Evolutionary conservation across 2,113 vertebrate species (phyloP), one percentile per base, ranked within the genome.

Genomic region (Oryzias celebensis): DNA sequence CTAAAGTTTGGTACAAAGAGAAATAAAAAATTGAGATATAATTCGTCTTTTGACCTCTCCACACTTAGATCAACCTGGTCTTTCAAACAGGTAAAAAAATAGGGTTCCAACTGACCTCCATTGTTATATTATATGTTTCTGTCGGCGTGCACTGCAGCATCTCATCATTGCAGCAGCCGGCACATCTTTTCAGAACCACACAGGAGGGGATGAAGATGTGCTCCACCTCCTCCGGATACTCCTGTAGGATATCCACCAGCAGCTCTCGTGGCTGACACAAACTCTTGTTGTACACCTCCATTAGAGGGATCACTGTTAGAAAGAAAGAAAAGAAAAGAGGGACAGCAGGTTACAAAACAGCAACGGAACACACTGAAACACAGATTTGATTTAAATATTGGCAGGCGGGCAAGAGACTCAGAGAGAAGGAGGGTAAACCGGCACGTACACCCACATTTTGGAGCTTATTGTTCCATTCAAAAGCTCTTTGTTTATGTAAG

Each of bases 171-270:
- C 97, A 99, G 91, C 96, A 99, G 73, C 97, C 97, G 0, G 93
- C 96, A 16, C 97, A 99, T 75, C 96, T 93, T 85, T 91, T 94
- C 72, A 99, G 87, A 75, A 95, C 94, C 73, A 99, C 96, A 15
- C 97, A 99, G 84, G 97, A 96, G 0, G 97, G 97, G 86, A 95
- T 96, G 89, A 96, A 99, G 90, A 98, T 95, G 86, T 95, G 94
- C 78, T 98, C 96, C 50, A 97, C 94, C 76, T 99, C 96, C 15
- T 98, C 95, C 0, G 97, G 96, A 62, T 99, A 97, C 84, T 99
- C 97, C 88, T 97, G 94, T 81, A 96, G 93, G 84, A 99, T 96
- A 82, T 99, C 96, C 84, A 99, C 95, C 90, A 99, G 92, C 65
- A 93, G 87, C 90, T 98, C 97, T 44, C 97, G 93, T 0, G 96